Evolutionary conservation across 2,113 vertebrate genomes (phyloP).

Genomic region (Apodemus sylvaticus): DNA sequence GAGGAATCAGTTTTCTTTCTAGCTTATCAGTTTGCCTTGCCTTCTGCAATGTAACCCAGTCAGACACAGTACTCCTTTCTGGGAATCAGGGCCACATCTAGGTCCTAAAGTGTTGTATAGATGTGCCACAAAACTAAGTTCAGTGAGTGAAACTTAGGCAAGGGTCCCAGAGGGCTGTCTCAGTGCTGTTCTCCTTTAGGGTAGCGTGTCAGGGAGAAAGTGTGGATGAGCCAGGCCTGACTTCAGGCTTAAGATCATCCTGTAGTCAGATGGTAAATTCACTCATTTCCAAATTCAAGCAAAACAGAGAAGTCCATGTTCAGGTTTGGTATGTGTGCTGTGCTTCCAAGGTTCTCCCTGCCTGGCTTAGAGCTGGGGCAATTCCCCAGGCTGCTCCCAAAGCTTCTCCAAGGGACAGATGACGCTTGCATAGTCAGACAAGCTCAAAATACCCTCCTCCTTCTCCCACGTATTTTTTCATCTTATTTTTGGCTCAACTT

Average conservation of each 20-base stretch:
- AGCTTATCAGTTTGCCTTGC: background rate
- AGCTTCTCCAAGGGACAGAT: background rate
- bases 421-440: background rate
- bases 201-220: background rate
- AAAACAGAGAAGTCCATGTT: background rate
- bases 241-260: background rate
- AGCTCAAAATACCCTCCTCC: background rate
- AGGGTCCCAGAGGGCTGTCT: background rate
- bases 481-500: background rate
- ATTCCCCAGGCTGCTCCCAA: background rate
- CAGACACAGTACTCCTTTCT: background rate
- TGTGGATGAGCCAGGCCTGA: background rate
- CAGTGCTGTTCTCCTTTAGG: background rate
- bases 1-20: background rate
- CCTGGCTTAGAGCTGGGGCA: background rate
- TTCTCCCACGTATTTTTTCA: background rate
- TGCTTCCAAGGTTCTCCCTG: background rate
- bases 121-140: background rate
- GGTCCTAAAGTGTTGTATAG: fast-evolving
- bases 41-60: background rate
- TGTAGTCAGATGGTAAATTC: background rate
- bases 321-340: background rate
- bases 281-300: background rate
- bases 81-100: background rate
- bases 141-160: background rate